phyloP scores from a whole-genome alignment of 2,888 invertebrate genomes.

The Pyrocoelia pectoralis region DNA sequence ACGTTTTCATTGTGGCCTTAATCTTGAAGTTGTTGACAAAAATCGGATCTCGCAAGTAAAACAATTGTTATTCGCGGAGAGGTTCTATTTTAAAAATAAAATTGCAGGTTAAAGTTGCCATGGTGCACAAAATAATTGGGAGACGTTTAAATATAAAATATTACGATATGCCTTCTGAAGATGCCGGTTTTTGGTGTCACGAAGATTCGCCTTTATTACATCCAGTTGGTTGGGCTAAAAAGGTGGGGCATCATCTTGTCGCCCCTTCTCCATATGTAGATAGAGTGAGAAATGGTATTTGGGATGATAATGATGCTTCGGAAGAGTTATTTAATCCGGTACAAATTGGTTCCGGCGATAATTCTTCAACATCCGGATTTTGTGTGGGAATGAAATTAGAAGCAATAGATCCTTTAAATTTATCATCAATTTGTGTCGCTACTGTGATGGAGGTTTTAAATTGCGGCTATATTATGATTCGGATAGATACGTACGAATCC shows the following conservation, averaged over 20 bases:
- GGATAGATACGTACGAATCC: conserved; percentile 92
- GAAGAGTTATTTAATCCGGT: conserved; percentile 76
- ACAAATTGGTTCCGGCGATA: conserved; percentile 58
- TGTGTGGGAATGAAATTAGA: conserved; percentile 93
- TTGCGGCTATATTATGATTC: conserved; percentile 94
- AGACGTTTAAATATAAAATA: conserved; percentile 92
- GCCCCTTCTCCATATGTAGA: conserved; percentile 83
- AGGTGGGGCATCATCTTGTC: conserved; percentile 84
- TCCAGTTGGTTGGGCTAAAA: conserved; percentile 95
- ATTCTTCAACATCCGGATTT: conserved; percentile 62
- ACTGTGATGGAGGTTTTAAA: conserved; percentile 93
- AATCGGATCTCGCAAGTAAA: conserved; percentile 91
- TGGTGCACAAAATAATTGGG: conserved; percentile 89
- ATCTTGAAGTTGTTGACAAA: conserved; percentile 95
- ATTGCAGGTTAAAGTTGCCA: conserved; percentile 77
- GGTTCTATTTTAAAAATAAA: background rate
- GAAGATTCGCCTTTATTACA: conserved; percentile 94
- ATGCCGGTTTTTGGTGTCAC: conserved; percentile 96
- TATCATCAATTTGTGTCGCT: conserved; percentile 94
- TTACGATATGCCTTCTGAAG: conserved; percentile 80
- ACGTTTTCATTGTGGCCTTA: conserved; percentile 81
- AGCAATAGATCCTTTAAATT: conserved; percentile 95
- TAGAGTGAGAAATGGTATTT: conserved; percentile 74
- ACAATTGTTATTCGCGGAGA: background rate
- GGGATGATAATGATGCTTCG: conserved; percentile 80